A percentile compares a stretch with the other conserved stretches of the same genome.
Evolutionary conservation across 2,113 vertebrate genomes (phyloP).

Genomic region (Mesoclemmys tuberculata): DNA sequence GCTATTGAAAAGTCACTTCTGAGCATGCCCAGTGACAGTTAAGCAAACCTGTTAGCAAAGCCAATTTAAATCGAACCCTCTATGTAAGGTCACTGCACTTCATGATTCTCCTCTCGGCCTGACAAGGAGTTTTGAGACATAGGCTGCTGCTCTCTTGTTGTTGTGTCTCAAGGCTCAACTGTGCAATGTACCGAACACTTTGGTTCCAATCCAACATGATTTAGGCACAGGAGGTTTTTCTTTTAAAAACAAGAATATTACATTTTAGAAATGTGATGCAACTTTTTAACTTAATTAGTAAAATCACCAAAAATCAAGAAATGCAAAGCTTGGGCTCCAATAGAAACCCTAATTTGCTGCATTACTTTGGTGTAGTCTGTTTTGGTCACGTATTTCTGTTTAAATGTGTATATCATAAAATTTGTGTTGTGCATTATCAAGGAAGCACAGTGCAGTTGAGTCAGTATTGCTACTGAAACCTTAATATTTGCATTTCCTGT

Average conservation of each 20-base stretch:
- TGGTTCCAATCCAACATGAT: neutral
- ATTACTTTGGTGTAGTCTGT: neutral
- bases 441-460: neutral
- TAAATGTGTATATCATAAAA: neutral
- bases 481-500: neutral
- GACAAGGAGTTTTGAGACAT: neutral
- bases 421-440: neutral
- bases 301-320: neutral
- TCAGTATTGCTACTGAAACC: neutral
- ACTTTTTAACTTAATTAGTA: neutral
- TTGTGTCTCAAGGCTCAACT: neutral
- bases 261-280: neutral
- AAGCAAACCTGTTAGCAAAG: neutral
- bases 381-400: neutral
- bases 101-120: neutral
- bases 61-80: neutral
- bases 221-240: neutral
- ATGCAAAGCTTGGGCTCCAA: neutral
- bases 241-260: neutral
- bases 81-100: neutral
- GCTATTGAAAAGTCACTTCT: neutral
- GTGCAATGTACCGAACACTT: neutral
- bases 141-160: neutral
- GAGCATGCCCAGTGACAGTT: neutral
- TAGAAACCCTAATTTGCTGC: neutral